Percentiles rank a stretch among this genome's conserved stretches.
phyloP scores from a whole-genome alignment of 2,113 vertebrate species.

The Laticauda laticaudata region DNA sequence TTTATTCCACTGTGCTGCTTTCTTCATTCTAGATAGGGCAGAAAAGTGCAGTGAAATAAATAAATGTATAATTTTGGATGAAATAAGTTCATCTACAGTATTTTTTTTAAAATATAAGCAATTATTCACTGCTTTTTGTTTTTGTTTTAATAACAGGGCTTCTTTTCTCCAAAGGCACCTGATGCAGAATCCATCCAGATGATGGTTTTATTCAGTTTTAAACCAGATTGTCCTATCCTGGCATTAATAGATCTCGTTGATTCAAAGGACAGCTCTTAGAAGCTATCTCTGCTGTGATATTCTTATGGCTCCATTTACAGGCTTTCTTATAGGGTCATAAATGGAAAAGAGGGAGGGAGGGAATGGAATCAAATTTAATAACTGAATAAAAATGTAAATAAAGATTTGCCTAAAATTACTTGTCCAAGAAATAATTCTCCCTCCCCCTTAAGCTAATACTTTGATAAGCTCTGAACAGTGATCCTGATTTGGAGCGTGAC shows the following conservation, averaged over 20 bases:
- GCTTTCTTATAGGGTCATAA: constrained; percentile 90
- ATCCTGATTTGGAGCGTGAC: constrained; percentile 98
- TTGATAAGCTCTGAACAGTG: constrained; percentile 88
- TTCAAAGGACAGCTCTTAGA: constrained; percentile 75
- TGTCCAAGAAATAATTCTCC: constrained; percentile 97
- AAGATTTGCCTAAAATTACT: constrained; percentile 99
- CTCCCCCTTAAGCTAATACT: constrained; percentile 93
- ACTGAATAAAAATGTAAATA: constrained; percentile 99
- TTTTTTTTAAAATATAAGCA: not conserved
- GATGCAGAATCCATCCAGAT: constrained; percentile 20
- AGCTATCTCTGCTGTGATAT: constrained; percentile 76
- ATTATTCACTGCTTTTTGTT: not conserved
- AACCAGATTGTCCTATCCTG: constrained; percentile 46
- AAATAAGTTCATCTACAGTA: not conserved
- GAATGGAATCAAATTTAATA: constrained; percentile 98
- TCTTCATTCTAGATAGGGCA: not conserved
- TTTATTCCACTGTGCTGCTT: not conserved
- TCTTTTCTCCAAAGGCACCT: not conserved
- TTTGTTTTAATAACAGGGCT: not conserved
- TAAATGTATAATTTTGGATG: constrained; percentile 26
- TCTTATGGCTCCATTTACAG: constrained; percentile 78
- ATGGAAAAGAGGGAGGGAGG: constrained; percentile 76
- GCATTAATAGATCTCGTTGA: constrained; percentile 64
- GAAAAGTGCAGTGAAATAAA: constrained; percentile 20
- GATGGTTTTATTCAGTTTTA: constrained; percentile 1